These are phyloP conservation scores for Calypte anna DNA, from an alignment of 2,113 vertebrate species.

Conservation along the genomic window DNA sequence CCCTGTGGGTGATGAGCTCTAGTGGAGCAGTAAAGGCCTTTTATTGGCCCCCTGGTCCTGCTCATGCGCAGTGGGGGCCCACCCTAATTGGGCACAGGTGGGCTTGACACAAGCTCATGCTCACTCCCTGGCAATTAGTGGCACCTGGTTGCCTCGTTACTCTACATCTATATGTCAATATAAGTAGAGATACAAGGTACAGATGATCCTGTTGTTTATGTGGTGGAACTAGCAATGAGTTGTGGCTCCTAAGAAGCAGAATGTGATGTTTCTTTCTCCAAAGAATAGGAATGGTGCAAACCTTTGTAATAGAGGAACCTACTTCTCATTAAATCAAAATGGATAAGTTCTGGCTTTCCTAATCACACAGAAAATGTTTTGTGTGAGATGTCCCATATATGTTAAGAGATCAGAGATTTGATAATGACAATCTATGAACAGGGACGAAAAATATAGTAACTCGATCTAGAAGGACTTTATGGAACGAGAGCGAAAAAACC, in stretches of 20 bases:
- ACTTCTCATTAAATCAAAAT: constrained; percentile 31
- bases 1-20: no score
- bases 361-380: constrained; percentile 37
- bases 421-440: background rate
- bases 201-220: background rate
- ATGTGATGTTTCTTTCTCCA: background rate
- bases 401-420: constrained; percentile 36
- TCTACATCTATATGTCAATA: background rate
- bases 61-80: no score
- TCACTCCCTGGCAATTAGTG: no score
- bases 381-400: background rate
- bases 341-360: constrained; percentile 37
- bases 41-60: no score
- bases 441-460: background rate
- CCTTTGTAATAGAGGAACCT: constrained; percentile 3
- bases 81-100: no score
- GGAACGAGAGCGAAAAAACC: background rate
- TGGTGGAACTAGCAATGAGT: background rate
- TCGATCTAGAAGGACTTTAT: background rate
- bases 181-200: background rate
- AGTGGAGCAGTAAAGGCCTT: no score
- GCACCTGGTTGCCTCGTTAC: no score
- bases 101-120: no score
- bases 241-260: constrained; percentile 22
- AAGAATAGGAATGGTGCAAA: constrained; percentile 15